A percentile compares a stretch with the other conserved stretches of the same genome.
phyloP scores from a whole-genome alignment of 2,797 vertebrate genomes.

The Pseudochaenichthys georgianus region DNA sequence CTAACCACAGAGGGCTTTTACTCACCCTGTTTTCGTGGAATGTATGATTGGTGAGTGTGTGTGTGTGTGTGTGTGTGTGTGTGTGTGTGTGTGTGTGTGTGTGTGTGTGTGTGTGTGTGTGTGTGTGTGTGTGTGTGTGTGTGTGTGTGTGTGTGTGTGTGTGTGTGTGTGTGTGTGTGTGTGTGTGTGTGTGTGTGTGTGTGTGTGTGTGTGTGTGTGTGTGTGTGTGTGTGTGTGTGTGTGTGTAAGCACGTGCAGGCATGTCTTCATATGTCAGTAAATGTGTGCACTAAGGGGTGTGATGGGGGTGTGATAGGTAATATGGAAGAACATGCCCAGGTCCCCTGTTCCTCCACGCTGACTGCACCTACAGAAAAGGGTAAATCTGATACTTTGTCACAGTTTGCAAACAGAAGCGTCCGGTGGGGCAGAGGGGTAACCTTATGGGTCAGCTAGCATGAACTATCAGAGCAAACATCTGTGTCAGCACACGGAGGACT shows the following conservation, averaged over 20 bases:
- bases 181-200: neutral
- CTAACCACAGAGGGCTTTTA: constrained; percentile 31
- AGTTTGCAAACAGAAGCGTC: constrained; percentile 88
- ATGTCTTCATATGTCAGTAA: constrained; percentile 45
- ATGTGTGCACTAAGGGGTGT: constrained; percentile 6
- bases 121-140: constrained; percentile 14
- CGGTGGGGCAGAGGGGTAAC: constrained; percentile 66
- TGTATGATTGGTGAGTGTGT: constrained; percentile 22
- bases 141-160: constrained; percentile 6
- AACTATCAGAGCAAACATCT: constrained; percentile 52
- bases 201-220: constrained; percentile 6
- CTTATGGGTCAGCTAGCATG: constrained; percentile 78
- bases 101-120: neutral
- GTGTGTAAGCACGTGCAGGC: constrained; percentile 14
- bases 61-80: constrained; percentile 2
- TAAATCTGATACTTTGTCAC: constrained; percentile 82
- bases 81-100: constrained; percentile 4
- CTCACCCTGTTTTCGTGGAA: constrained; percentile 16
- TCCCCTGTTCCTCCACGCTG: constrained; percentile 58
- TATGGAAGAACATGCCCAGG: constrained; percentile 53
- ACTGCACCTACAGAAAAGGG: constrained; percentile 75
- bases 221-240: constrained; percentile 7
- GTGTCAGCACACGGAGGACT: constrained; percentile 49
- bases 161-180: constrained; percentile 18
- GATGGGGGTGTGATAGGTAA: constrained; percentile 43